These are phyloP conservation scores for Thalpophila matura DNA, from an alignment of 2,888 invertebrate genomes.

Conservation along the genomic window DNA sequence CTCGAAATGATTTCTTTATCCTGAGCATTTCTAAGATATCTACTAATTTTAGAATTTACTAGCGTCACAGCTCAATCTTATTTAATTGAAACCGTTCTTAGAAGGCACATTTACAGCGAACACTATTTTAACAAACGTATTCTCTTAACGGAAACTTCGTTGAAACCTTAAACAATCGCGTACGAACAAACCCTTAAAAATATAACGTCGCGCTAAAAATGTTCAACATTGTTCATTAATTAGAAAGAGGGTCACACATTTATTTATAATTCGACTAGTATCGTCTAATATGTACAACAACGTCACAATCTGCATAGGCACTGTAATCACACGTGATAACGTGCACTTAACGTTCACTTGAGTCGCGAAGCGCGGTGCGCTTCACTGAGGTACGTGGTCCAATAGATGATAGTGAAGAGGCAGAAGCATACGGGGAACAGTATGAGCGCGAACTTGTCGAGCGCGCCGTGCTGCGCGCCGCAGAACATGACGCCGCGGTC, in stretches of 20 bases:
- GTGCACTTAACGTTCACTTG: conserved; percentile 60
- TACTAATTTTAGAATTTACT: conserved; percentile 50
- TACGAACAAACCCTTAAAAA: conserved; percentile 44
- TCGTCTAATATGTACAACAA: conserved; percentile 83
- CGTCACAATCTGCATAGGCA: conserved; percentile 72
- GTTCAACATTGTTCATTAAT: conserved; percentile 40
- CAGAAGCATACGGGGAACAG: conserved; percentile 91
- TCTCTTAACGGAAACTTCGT: conserved; percentile 31
- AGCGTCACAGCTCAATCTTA: conserved; percentile 50
- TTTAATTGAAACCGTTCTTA: conserved; percentile 38
- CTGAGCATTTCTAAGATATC: conserved; percentile 51
- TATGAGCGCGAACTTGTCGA: conserved; percentile 91
- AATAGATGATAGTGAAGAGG: conserved; percentile 91
- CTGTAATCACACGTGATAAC: conserved; percentile 64
- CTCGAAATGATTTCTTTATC: conserved; percentile 40
- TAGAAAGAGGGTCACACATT: conserved; percentile 58
- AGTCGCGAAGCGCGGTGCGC: conserved; percentile 81
- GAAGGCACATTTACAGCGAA: conserved; percentile 66
- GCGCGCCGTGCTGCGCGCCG: conserved; percentile 91
- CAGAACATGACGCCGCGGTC: conserved; percentile 91
- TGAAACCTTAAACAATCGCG: conserved; percentile 30
- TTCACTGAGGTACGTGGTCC: conserved; percentile 92
- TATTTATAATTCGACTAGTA: conserved; percentile 81
- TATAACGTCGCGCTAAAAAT: conserved; percentile 49
- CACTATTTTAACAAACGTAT: conserved; percentile 42